These are phyloP conservation scores for Polydrusus tereticollis DNA, from an alignment of 2,888 invertebrate species.

Conservation along the genomic window DNA sequence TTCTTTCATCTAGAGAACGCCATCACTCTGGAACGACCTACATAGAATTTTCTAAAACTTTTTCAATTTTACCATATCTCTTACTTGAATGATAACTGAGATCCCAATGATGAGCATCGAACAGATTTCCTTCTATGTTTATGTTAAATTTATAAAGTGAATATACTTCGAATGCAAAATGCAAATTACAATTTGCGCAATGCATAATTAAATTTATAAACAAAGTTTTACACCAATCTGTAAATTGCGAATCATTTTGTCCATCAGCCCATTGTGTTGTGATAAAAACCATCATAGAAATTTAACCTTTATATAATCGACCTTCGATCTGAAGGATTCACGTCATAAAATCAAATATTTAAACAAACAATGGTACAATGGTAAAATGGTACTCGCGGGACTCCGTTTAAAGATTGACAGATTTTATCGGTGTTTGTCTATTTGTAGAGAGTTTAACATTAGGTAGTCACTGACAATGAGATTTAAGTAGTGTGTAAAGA, in stretches of 20 bases:
- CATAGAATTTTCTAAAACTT: no score
- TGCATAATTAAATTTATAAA: no score
- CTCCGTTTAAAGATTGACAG: conserved; percentile 44
- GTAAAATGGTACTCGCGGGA: conserved; percentile 37
- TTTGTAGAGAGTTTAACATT: conserved; percentile 55
- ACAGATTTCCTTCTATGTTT: no score
- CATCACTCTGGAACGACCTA: no score
- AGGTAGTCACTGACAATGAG: conserved; percentile 57
- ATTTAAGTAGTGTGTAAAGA: conserved; percentile 59
- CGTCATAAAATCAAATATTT: conserved; percentile 38
- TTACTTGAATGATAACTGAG: no score
- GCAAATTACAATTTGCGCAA: no score
- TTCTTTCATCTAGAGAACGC: no score
- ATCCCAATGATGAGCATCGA: no score
- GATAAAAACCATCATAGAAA: conserved; percentile 12
- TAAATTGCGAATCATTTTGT: neutral
- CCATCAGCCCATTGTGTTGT: neutral
- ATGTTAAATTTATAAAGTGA: no score
- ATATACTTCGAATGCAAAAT: no score
- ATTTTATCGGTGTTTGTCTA: conserved; percentile 46
- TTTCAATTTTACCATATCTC: no score
- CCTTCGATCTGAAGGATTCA: conserved; percentile 29
- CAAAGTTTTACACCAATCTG: no score
- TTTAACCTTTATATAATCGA: conserved; percentile 17
- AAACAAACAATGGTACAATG: conserved; percentile 34